These are phyloP conservation scores for Cyrtorhinus lividipennis DNA, from an alignment of 1,140 invertebrate genomes.

Conservation along the genomic window DNA sequence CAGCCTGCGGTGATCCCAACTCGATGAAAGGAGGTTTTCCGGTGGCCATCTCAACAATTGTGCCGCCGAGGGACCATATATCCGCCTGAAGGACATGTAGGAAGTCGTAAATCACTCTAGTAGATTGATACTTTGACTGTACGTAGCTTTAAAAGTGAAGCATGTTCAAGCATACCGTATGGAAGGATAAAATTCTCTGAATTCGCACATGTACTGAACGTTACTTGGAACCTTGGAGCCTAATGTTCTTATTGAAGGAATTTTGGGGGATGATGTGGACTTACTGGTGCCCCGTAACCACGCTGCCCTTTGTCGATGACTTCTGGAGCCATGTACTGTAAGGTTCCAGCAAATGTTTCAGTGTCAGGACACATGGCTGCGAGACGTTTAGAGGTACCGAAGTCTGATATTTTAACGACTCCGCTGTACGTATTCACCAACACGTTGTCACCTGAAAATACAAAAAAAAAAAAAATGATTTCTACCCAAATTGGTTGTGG, in stretches of 20 bases:
- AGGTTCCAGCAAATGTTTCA: constrained; percentile 83
- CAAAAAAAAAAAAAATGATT: too few species aligned
- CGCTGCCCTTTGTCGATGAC: constrained; percentile 95
- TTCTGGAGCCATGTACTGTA: constrained; percentile 99
- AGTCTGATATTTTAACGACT: constrained; percentile 98
- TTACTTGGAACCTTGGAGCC: too few species aligned
- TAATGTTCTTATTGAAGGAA: not conserved
- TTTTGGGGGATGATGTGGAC: too few species aligned
- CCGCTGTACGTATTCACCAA: constrained; percentile 97
- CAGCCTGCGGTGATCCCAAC: constrained; percentile 86
- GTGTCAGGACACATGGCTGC: constrained; percentile 85
- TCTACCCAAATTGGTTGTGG: too few species aligned
- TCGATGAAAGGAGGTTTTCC: constrained; percentile 97
- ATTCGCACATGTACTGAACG: too few species aligned
- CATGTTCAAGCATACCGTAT: too few species aligned
- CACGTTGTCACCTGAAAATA: constrained; percentile 76
- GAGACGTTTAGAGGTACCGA: constrained; percentile 94
- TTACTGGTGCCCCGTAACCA: constrained; percentile 90
- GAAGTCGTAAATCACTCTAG: too few species aligned
- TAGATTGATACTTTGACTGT: too few species aligned
- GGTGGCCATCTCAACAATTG: constrained; percentile 98
- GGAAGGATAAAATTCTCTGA: too few species aligned
- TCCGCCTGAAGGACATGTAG: constrained; percentile 57
- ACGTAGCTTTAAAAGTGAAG: too few species aligned
- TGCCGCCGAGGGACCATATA: constrained; percentile 94